A percentile compares a stretch with the other conserved stretches of the same genome.
These are phyloP conservation scores for Gambusia holbrooki DNA, from an alignment of 2,113 vertebrate genomes.

Conservation along the genomic window DNA sequence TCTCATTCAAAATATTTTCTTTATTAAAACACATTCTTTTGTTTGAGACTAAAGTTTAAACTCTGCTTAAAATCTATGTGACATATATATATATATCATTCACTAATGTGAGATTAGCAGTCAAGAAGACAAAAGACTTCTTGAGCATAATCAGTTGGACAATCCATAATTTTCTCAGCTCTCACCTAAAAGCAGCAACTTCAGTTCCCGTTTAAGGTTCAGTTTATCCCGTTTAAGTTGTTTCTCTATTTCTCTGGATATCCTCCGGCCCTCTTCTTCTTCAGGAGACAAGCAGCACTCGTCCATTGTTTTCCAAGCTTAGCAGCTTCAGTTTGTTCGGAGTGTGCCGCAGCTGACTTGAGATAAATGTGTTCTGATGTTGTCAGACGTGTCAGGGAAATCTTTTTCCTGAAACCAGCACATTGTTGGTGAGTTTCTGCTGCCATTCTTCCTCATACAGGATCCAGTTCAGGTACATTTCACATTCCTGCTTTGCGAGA, in stretches of 20 bases:
- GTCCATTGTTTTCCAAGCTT: slow-evolving; percentile 64
- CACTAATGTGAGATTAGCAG: neutral
- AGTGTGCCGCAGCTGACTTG: neutral
- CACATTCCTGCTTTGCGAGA: slow-evolving; percentile 50
- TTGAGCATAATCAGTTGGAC: neutral
- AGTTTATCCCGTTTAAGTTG: slow-evolving; percentile 81
- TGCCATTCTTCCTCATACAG: slow-evolving; percentile 49
- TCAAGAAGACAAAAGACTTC: neutral
- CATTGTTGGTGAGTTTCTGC: slow-evolving; percentile 4
- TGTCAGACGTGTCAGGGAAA: neutral
- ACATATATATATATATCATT: neutral
- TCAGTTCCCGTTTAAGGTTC: slow-evolving; percentile 76
- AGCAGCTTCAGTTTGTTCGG: neutral
- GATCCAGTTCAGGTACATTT: slow-evolving; percentile 64
- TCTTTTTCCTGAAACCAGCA: slow-evolving; percentile 41
- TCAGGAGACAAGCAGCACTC: slow-evolving; percentile 82
- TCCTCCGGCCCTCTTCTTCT: slow-evolving; percentile 76
- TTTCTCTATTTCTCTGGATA: slow-evolving; percentile 85
- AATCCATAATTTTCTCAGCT: neutral
- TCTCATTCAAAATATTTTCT: no score
- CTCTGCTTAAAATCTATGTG: no score
- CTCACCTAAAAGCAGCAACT: slow-evolving; percentile 88
- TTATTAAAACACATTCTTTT: no score
- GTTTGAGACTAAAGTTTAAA: no score
- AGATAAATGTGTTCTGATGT: slow-evolving; percentile 13